Evolutionary conservation across 1,140 invertebrate genomes (phyloP).

Genomic region (Caenorhabditis latens): DNA sequence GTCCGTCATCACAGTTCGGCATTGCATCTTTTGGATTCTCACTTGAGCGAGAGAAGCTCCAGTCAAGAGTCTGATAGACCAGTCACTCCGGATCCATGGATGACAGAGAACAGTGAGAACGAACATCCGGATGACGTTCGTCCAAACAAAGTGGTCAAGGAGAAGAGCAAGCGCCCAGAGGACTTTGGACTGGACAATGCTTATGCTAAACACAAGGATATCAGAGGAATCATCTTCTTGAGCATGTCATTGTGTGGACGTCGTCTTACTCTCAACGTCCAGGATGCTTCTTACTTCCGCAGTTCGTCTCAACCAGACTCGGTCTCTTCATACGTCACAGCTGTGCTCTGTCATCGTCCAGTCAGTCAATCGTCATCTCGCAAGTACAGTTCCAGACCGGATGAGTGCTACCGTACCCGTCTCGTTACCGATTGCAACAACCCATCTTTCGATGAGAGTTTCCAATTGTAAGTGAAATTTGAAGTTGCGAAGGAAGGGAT

Average conservation of each 20-base stretch:
- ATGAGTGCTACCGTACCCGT: constrained; percentile 19
- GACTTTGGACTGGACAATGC: constrained; percentile 24
- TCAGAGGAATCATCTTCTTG: constrained; percentile 37
- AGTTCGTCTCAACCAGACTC: background rate
- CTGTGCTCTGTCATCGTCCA: constrained; percentile 15
- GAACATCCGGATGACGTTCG: background rate
- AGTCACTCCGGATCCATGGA: constrained; percentile 15
- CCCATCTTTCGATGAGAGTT: constrained; percentile 28
- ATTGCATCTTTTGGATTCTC: background rate
- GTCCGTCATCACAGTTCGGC: background rate
- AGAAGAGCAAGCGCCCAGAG: background rate
- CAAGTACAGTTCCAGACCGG: background rate
- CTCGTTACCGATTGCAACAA: background rate
- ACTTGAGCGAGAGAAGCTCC: background rate
- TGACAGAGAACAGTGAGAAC: background rate
- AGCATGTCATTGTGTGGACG: constrained; percentile 4
- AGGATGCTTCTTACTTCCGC: constrained; percentile 27
- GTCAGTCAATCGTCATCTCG: background rate
- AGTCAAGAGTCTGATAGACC: constrained; percentile 13
- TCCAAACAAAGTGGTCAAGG: background rate
- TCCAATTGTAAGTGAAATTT: constrained; percentile 17
- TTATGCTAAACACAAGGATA: constrained; percentile 36
- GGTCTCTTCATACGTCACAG: constrained; percentile 9
- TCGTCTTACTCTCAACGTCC: constrained; percentile 25
- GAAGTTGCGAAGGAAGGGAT: background rate